Base-by-base conservation (phyloP, 2,113 vertebrate genomes). In the Petrocephalus zakoni region DNA sequence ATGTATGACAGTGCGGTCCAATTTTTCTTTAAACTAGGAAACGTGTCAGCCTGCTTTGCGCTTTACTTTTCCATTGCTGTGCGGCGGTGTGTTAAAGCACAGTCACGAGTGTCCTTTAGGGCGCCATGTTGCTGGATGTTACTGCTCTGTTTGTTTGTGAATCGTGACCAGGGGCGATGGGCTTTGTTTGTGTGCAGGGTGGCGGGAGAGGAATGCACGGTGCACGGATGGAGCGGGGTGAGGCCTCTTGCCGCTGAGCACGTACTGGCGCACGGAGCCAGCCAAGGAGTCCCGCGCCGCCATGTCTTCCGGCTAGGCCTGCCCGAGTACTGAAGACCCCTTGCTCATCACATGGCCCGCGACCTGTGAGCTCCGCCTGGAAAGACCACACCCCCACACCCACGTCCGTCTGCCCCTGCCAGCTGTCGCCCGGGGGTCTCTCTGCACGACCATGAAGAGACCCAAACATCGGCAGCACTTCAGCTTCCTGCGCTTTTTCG, bases 401-500 rank as follows among this genome's bases (percentile, higher is more conserved):
- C 10, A 46, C 5, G 34, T 47, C 22, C 25, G 5, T n/a, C 47
- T 90, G 88, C 90, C 87, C 82, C 90, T 81, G 91, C 1, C 0
- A 78, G 81, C 2, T 81, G 22, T 85, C 46, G 64, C 90, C 15
- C 4, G 91, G 90, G 90, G 91, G 90, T 90, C 90, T 52, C 34
- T 90, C 90, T 90, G 11, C 87, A 55, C 88, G 75, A 90, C 89
- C 93, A 96, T 97, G 97, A 97, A 96, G 93, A 94, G 83, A 92
- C 95, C 96, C 92, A 92, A 93, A 6, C 91, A 92, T 88, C 94
- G 93, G 11, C 94, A 95, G 1, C 90, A 94, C 49, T 93, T 96
- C 82, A 91, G 92, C 90, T 95, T 96, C 34, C 93, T 97, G 75
- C 95, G 94, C 92, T 96, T 95, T 93, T 96, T 96, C 88, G 92